A percentile compares a stretch with the other conserved stretches of the same genome.
Evolutionary conservation across 2,113 vertebrate species (phyloP).

Genomic region (Equus quagga): DNA sequence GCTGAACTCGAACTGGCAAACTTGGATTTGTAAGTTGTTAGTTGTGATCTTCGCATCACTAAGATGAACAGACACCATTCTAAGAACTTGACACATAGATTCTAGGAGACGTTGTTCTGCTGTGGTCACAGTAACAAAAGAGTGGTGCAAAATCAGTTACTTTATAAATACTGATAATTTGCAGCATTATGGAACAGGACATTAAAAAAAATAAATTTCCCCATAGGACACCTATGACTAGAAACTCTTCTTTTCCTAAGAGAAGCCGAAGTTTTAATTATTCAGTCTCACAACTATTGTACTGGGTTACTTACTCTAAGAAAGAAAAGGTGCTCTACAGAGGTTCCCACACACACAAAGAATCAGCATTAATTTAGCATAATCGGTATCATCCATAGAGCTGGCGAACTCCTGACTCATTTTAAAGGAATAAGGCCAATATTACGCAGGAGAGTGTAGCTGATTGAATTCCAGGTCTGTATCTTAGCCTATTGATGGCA

Average conservation of each 20-base stretch:
- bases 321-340: slow-evolving; percentile 76
- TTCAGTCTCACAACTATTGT: slow-evolving; percentile 76
- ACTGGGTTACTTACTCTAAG: slow-evolving; percentile 80
- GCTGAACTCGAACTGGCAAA: slow-evolving; percentile 82
- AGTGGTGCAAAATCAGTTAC: slow-evolving; percentile 87
- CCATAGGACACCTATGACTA: slow-evolving; percentile 71
- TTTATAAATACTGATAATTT: slow-evolving; percentile 89
- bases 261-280: slow-evolving; percentile 70
- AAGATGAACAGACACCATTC: slow-evolving; percentile 79
- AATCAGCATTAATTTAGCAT: slow-evolving; percentile 78
- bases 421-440: slow-evolving; percentile 83
- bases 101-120: slow-evolving; percentile 83
- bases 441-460: slow-evolving; percentile 66
- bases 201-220: slow-evolving; percentile 77
- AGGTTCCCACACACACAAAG: slow-evolving; percentile 58
- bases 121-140: slow-evolving; percentile 88
- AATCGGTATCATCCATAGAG: slow-evolving; percentile 74
- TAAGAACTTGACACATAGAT: slow-evolving; percentile 70
- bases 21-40: slow-evolving; percentile 76
- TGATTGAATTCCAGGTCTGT: slow-evolving; percentile 82
- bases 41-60: slow-evolving; percentile 76
- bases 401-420: slow-evolving; percentile 76
- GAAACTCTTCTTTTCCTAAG: slow-evolving; percentile 66
- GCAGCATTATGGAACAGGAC: slow-evolving; percentile 87
- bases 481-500: slow-evolving; percentile 79